Base-by-base conservation (phyloP, 2,113 vertebrate genomes). In the Colaptes auratus region DNA sequence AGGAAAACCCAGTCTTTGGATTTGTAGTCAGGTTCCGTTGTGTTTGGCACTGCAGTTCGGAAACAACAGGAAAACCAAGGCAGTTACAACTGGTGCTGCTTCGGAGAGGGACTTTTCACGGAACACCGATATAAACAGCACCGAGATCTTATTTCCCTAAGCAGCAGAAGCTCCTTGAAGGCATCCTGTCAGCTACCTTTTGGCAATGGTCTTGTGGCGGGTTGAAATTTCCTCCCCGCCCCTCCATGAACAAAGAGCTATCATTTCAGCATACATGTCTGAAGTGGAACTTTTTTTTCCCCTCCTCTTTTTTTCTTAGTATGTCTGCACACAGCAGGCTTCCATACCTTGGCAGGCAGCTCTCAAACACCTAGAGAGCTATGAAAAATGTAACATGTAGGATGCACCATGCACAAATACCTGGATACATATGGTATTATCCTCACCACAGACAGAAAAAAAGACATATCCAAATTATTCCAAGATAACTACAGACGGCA, bases 1-100 rank as follows among this genome's bases (percentile, higher is more conserved):
- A 99, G 98, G 96, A 99, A 99, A 89, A 99, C 99, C 99, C 99
- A 99, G 98, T 99, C 99, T 98, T 99, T 99, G 75, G 99, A 99
- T 95, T 99, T 99, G 97, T 99, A 99, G 98, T 99, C 99, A 1
- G 99, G 98, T 95, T 99, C 99, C 1, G 99, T 98, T 13, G 98
- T 95, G 60, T 99, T 99, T 96, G 98, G 98, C 98, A 98, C 98
- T 98, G 50, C 78, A 96, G 96, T 80, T 61, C 64, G 69, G 77
- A 93, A 76, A 71, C 15, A 91, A 46, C 89, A 80, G 28, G 12
- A 83, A 15, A 73, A 63, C 19, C 24, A 71, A 15, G 42, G 8
- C 27, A 70, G 76, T 81, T 82, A 76, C 83, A 91, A 12, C 0
- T n/a, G 64, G 50, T 0, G 1, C 33, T 72, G 35, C 46, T 79